phyloP scores from a whole-genome alignment of 2,113 vertebrate genomes.

The Alosa alosa region DNA sequence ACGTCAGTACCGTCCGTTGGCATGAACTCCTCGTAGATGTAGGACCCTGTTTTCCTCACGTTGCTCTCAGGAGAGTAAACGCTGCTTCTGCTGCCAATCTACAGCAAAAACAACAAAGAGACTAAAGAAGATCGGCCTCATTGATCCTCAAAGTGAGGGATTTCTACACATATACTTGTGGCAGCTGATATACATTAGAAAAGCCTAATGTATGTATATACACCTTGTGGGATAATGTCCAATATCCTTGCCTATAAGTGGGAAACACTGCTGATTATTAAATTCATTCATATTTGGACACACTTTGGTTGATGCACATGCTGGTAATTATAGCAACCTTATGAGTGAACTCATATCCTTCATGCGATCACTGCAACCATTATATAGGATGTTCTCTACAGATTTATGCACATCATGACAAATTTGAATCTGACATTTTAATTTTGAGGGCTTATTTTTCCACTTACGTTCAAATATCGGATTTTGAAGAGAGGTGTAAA shows the following conservation, averaged over 20 bases:
- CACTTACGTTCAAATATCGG: not conserved
- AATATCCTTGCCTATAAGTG: not conserved
- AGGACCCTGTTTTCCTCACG: constrained; percentile 88
- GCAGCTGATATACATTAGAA: not conserved
- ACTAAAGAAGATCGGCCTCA: not conserved
- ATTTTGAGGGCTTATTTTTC: not conserved
- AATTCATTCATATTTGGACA: not conserved
- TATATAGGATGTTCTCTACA: too few species aligned
- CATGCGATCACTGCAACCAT: too few species aligned
- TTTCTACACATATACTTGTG: not conserved
- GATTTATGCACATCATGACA: too few species aligned
- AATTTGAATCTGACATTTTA: not conserved
- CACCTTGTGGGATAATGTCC: too few species aligned
- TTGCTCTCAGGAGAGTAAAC: constrained; percentile 89
- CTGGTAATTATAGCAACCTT: too few species aligned
- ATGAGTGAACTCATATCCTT: too few species aligned
- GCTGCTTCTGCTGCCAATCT: constrained; percentile 92
- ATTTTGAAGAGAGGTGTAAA: not conserved
- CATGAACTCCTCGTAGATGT: constrained; percentile 93
- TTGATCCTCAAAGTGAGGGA: not conserved
- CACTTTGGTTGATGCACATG: not conserved
- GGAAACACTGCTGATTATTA: not conserved
- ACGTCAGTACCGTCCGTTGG: constrained; percentile 90
- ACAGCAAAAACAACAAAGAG: constrained; percentile 56
- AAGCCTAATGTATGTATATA: too few species aligned